phyloP scores from a whole-genome alignment of 1,140 invertebrate species.

The Aphelenchoides avenae region DNA sequence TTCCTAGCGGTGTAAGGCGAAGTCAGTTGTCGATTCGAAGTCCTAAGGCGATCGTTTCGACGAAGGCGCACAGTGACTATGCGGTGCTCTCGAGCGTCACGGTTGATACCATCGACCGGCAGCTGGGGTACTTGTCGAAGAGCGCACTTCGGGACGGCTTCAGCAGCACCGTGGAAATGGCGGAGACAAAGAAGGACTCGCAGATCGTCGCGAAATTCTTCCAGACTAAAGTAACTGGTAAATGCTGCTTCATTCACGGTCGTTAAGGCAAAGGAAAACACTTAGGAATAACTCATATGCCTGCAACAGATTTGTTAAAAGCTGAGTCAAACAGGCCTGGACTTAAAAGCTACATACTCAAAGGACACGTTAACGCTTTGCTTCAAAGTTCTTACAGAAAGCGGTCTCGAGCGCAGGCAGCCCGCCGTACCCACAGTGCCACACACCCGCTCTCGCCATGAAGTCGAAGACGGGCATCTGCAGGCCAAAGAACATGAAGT shows the following conservation, averaged over 20 bases:
- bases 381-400: constrained; percentile 39
- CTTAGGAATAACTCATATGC: no score
- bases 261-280: neutral
- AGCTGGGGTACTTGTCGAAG: constrained; percentile 50
- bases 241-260: neutral
- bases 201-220: constrained; percentile 48
- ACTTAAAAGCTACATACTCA: no score
- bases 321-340: no score
- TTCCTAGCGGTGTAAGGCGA: no score
- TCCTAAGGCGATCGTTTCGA: no score
- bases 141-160: constrained; percentile 47
- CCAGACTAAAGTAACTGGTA: constrained; percentile 45
- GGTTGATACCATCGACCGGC: constrained; percentile 18
- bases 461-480: constrained; percentile 52
- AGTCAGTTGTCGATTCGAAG: no score
- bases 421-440: constrained; percentile 41
- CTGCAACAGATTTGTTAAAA: no score
- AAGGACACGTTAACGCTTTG: no score
- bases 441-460: constrained; percentile 46
- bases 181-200: constrained; percentile 50
- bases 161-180: constrained; percentile 51
- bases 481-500: constrained; percentile 50
- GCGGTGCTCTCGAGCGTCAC: no score
- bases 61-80: no score
- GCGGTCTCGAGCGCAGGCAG: constrained; percentile 52